Evolutionary conservation across 2,888 invertebrate species (phyloP).

Genomic region (Epinotia ramella): DNA sequence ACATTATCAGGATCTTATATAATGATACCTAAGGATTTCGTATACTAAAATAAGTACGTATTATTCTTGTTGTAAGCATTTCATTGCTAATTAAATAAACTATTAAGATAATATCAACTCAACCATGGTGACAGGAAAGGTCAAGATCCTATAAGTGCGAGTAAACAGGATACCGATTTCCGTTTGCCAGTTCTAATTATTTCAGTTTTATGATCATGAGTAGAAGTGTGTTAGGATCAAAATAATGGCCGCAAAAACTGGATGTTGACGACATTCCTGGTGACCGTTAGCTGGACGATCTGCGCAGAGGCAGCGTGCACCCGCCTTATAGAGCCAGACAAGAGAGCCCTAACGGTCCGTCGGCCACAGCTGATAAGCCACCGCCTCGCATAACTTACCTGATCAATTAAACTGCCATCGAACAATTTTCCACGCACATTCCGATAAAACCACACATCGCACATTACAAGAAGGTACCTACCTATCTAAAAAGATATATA

Average conservation of each 20-base stretch:
- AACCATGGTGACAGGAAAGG: conserved; percentile 9
- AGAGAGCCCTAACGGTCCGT: conserved; percentile 65
- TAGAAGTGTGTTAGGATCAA: conserved; percentile 66
- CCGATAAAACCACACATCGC: conserved; percentile 15
- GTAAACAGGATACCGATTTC: conserved; percentile 38
- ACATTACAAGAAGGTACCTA: not conserved
- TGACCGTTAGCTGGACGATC: conserved; percentile 77
- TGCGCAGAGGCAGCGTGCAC: conserved; percentile 55
- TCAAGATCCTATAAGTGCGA: conserved; percentile 20
- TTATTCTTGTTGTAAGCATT: not conserved
- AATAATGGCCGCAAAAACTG: conserved; percentile 70
- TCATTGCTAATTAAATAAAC: not conserved
- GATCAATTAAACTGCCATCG: conserved; percentile 57
- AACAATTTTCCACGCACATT: conserved; percentile 41
- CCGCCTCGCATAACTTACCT: conserved; percentile 53
- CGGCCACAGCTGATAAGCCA: conserved; percentile 58
- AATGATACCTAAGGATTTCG: not conserved
- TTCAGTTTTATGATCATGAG: conserved; percentile 65
- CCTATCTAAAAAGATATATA: not conserved
- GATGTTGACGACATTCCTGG: conserved; percentile 77
- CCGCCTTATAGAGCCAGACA: conserved; percentile 52
- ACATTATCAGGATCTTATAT: not conserved
- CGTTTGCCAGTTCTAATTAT: conserved; percentile 49
- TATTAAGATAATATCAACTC: conserved; percentile 10
- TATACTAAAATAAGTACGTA: not conserved